These are phyloP conservation scores for Glyptemys insculpta DNA, from an alignment of 2,797 vertebrate genomes.

Conservation along the genomic window DNA sequence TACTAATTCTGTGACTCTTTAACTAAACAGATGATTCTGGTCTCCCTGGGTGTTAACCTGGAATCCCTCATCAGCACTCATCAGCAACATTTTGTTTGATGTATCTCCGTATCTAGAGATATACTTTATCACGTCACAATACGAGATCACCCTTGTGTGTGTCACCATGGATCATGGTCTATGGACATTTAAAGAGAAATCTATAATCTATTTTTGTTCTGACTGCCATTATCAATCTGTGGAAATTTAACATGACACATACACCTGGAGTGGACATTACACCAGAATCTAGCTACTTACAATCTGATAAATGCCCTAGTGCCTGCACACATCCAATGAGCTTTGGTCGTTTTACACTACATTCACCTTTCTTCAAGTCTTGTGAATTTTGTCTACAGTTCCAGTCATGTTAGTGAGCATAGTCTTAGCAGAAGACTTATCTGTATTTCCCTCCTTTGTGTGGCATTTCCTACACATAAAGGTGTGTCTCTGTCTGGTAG, in stretches of 20 bases:
- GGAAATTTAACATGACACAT: neutral
- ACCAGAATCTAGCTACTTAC: neutral
- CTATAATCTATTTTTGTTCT: constrained; percentile 25
- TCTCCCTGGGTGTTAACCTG: neutral
- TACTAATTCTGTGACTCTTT: neutral
- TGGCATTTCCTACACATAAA: constrained; percentile 19
- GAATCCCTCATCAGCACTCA: neutral
- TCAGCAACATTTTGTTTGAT: neutral
- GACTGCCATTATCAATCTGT: neutral
- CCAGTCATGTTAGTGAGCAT: neutral
- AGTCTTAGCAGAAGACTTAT: constrained; percentile 45
- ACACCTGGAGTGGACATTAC: constrained; percentile 18
- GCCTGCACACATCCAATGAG: neutral
- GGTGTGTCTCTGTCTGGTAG: constrained; percentile 35
- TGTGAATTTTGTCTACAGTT: fast-evolving
- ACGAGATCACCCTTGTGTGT: neutral
- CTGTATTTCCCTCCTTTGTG: neutral
- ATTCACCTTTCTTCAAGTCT: neutral
- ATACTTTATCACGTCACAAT: neutral
- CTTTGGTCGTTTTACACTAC: constrained; percentile 26
- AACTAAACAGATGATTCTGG: neutral
- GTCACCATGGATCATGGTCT: neutral
- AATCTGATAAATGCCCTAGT: neutral
- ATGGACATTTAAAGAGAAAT: neutral
- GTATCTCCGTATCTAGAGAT: neutral